Conservation (phyloP, 2,113 vertebrate genomes). For the Odontesthes bonariensis region DNA sequence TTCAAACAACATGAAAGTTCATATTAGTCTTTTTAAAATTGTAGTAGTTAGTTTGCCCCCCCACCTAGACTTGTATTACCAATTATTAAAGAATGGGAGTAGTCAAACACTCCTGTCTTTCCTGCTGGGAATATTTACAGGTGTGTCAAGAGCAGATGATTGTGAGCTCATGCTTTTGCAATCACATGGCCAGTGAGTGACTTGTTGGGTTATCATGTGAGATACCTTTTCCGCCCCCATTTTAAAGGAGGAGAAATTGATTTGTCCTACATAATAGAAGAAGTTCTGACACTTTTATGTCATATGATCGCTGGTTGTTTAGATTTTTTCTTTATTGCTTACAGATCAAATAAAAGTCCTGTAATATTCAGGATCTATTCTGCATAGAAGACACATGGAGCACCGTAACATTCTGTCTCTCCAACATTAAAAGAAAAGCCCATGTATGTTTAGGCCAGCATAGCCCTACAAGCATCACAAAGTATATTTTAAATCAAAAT, state of each 20-base stretch:
- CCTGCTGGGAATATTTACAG: conserved; percentile 51
- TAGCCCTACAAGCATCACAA: no score
- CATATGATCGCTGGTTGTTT: no score
- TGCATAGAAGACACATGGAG: no score
- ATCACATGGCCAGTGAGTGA: conserved; percentile 28
- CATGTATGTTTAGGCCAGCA: no score
- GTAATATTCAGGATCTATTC: no score
- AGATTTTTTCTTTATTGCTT: no score
- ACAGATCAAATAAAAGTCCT: no score
- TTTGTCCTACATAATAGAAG: conserved; percentile 2
- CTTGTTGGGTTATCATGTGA: background rate
- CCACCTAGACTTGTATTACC: background rate
- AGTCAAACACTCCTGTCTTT: background rate
- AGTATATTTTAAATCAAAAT: no score
- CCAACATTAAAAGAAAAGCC: no score
- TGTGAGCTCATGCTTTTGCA: background rate
- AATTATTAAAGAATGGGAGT: background rate
- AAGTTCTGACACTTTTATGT: background rate
- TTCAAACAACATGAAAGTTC: background rate
- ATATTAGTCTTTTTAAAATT: no score
- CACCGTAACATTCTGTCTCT: no score
- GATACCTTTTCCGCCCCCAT: background rate
- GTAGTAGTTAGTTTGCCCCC: no score
- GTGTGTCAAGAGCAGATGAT: conserved; percentile 41
- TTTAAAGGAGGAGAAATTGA: background rate